Conservation (phyloP, 2,888 invertebrate species). For the Andrena flavipes region DNA sequence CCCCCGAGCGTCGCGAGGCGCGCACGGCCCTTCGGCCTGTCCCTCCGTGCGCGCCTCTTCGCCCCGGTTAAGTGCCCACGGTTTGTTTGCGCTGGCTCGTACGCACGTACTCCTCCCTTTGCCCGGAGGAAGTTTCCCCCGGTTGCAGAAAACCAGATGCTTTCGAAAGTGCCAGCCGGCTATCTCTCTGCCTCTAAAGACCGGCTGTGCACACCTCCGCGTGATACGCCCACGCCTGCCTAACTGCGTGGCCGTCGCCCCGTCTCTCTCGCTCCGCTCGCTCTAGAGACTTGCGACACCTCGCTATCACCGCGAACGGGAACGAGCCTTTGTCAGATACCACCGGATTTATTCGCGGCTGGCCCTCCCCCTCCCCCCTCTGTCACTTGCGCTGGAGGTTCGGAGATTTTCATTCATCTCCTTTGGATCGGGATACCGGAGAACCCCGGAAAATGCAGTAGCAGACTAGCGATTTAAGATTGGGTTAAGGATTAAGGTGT, state of each 20-base stretch:
- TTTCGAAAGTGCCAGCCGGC: constrained; percentile 64
- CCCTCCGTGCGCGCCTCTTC: constrained; percentile 27
- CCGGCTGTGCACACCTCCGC: constrained; percentile 58
- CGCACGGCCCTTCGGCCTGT: constrained; percentile 20
- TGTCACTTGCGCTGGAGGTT: too few relatives aligned
- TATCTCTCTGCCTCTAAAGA: constrained; percentile 59
- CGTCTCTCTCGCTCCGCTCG: constrained; percentile 25
- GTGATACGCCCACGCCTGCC: constrained; percentile 62
- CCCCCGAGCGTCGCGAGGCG: constrained; percentile 31
- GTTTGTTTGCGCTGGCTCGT: constrained; percentile 57
- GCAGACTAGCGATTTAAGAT: too few relatives aligned
- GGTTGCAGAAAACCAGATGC: constrained; percentile 63
- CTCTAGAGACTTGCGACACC: constrained; percentile 55
- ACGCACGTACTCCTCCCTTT: constrained; percentile 21
- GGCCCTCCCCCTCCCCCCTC: too few relatives aligned
- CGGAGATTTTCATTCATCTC: too few relatives aligned
- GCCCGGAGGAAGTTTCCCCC: constrained; percentile 54
- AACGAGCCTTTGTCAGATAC: constrained; percentile 52
- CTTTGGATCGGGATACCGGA: too few relatives aligned
- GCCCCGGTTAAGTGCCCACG: constrained; percentile 32
- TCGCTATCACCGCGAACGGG: constrained; percentile 48
- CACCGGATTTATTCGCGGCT: constrained; percentile 26
- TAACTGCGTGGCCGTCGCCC: constrained; percentile 20
- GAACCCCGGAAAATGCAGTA: too few relatives aligned
- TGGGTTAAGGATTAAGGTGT: too few relatives aligned